phyloP scores from a whole-genome alignment of 1,140 invertebrate species.

The Chironomus tepperi region DNA sequence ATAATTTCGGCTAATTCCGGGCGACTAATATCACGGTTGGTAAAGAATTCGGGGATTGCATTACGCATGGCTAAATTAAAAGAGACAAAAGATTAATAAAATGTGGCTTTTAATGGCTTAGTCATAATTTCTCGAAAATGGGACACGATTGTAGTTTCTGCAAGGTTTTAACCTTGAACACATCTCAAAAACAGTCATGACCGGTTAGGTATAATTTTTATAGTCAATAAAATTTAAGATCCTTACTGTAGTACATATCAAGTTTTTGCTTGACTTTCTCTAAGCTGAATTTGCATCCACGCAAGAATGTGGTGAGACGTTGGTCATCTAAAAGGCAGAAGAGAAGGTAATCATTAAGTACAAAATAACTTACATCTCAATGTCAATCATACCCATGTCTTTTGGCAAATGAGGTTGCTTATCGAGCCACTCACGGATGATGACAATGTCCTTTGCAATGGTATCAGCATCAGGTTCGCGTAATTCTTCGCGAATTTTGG shows the following conservation, averaged over 20 bases:
- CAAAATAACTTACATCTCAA: no score
- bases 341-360: conserved; percentile 19
- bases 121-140: background rate
- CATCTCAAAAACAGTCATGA: no score
- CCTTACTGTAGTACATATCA: conserved; percentile 56
- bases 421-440: conserved; percentile 59
- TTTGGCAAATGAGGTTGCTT: conserved; percentile 62
- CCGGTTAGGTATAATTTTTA: no score
- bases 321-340: conserved; percentile 51
- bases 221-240: background rate
- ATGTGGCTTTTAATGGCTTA: no score
- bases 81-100: conserved; percentile 33
- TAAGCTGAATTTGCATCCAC: conserved; percentile 74
- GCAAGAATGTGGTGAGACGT: conserved; percentile 64
- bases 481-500: conserved; percentile 63
- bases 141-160: no score
- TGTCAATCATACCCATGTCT: conserved; percentile 43
- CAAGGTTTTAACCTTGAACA: no score
- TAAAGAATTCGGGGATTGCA: conserved; percentile 73
- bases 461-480: conserved; percentile 55
- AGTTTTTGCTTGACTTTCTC: conserved; percentile 74
- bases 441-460: conserved; percentile 51
- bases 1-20: conserved; percentile 61
- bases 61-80: conserved; percentile 62
- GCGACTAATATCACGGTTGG: conserved; percentile 59